Evolutionary conservation across 2,888 invertebrate genomes (phyloP).

Genomic region (Chydorus sphaericus): DNA sequence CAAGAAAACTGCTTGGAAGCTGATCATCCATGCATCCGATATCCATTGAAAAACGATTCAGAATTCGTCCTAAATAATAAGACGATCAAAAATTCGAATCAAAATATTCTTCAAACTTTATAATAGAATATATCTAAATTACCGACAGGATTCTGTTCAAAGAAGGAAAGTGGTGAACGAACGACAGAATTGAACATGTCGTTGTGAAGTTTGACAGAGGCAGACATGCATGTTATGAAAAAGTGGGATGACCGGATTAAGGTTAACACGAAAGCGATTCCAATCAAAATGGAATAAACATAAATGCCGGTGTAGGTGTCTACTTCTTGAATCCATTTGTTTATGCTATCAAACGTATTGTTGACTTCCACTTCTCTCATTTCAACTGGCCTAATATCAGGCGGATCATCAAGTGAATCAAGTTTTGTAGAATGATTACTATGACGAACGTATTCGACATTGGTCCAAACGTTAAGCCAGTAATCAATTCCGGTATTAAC

Average conservation of each 20-base stretch:
- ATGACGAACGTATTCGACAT: too few relatives aligned
- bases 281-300: constrained; percentile 28
- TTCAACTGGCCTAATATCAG: too few relatives aligned
- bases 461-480: constrained; percentile 3
- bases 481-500: not conserved
- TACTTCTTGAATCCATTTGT: not conserved
- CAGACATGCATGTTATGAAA: constrained; percentile 28
- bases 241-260: constrained; percentile 29
- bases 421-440: too few relatives aligned
- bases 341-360: too few relatives aligned
- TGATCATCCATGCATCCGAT: constrained; percentile 62
- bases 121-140: not conserved
- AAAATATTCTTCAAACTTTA: not conserved
- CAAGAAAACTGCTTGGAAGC: constrained; percentile 47
- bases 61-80: constrained; percentile 54
- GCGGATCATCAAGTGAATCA: too few relatives aligned
- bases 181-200: constrained; percentile 33
- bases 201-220: constrained; percentile 32
- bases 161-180: constrained; percentile 43
- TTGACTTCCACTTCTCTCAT: too few relatives aligned
- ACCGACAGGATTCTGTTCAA: constrained; percentile 77
- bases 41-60: constrained; percentile 74
- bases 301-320: constrained; percentile 25
- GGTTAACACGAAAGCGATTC: constrained; percentile 24
- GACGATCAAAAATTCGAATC: too few relatives aligned